These are phyloP conservation scores for Lapara coniferarum DNA, from an alignment of 2,888 invertebrate species.

Conservation along the genomic window DNA sequence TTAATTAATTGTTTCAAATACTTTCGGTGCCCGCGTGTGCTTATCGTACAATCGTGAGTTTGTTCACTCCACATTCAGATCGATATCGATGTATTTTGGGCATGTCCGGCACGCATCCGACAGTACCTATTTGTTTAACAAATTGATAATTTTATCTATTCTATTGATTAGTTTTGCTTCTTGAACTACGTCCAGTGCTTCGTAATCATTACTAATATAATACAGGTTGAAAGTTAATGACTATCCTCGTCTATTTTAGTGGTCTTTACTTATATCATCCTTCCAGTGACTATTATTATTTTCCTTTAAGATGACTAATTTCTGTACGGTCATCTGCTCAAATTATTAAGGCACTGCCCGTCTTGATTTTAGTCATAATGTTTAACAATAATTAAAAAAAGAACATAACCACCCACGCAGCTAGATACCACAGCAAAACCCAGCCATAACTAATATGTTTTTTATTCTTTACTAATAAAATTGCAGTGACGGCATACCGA, in stretches of 20 bases:
- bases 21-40: constrained; percentile 4
- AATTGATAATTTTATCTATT: constrained; percentile 21
- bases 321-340: neutral
- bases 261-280: too few species aligned
- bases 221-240: neutral
- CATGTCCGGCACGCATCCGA: constrained; percentile 21
- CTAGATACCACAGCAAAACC: neutral
- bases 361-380: neutral
- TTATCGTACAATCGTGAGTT: constrained; percentile 20
- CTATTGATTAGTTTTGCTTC: constrained; percentile 9
- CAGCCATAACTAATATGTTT: neutral
- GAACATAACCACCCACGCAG: neutral
- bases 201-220: neutral
- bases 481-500: neutral
- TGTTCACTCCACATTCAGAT: constrained; percentile 23
- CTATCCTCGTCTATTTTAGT: too few species aligned
- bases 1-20: constrained; percentile 24
- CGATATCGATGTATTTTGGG: constrained; percentile 17
- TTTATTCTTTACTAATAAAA: neutral
- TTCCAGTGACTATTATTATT: neutral
- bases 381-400: neutral
- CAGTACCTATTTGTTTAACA: constrained; percentile 23
- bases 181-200: neutral
- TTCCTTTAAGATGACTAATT: neutral
- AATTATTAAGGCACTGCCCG: neutral